Base-by-base conservation (phyloP, 2,113 vertebrate species). In the Megaleporinus macrocephalus region DNA sequence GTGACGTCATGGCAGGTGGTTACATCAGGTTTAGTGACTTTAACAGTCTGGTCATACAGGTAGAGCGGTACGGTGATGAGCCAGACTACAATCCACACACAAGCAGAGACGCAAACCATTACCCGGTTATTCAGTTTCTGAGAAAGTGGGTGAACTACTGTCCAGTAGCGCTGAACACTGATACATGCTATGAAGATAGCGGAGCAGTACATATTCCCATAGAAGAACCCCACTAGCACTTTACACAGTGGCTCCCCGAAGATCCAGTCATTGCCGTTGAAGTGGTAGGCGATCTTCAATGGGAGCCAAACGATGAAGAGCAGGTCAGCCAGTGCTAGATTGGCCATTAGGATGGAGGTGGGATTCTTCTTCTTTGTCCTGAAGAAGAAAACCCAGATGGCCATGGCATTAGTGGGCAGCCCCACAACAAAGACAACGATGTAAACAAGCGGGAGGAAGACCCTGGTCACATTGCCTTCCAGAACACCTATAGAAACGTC, bases 1-100 rank as follows among this genome's bases (percentile, higher is more conserved):
- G 6, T 93, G 82, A 98, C 96, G 26, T 99, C 98, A 0, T 99
- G 96, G 86, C 98, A 99, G 44, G 97, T 98, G 33, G 95, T 96
- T 81, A 98, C 96, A 51, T 93, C 75, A 22, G 95, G 90, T 68
- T 92, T 81, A 4, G 70, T 18, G 49, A 95, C 81, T 0, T 81
- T 59, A 14, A 84, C 82, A 0, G 95, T 93, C 79, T 99, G 98
- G 33, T 95, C 91, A 69, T 95, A 91, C 13, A 96, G 82, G 80
- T 96, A 99, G 77, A 99, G 89, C 0, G 97, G 97, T 78, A 94
- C 81, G 1, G 96, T 97, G 22, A 92, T 41, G 33, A 96, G 77
- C 84, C 96, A 91, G 79, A 97, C 93, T 41, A 94, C 75, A 44
- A 44, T 9, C 41, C 41, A 44, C 41, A 44, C 41, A 44, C 41